Percentiles rank a stretch among this genome's conserved stretches.
Conservation (phyloP, 2,113 vertebrate genomes). For the Bufo bufo region DNA sequence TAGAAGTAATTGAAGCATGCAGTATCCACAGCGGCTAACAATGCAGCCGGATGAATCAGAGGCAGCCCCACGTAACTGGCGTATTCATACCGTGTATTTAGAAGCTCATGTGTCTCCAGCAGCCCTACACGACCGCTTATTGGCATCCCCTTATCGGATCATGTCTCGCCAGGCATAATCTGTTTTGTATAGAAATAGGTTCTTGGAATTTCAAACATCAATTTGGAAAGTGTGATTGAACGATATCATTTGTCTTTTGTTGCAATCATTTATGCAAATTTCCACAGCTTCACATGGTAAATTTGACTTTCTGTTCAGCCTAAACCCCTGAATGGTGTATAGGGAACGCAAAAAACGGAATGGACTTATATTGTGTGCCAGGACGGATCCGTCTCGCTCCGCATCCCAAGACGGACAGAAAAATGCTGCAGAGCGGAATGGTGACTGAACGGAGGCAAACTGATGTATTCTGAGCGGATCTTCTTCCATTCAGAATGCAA, state of each 20-base stretch:
- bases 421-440: too few relatives aligned
- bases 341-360: too few relatives aligned
- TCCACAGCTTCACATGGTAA: not conserved
- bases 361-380: too few relatives aligned
- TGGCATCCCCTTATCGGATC: not conserved
- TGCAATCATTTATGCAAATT: not conserved
- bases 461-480: too few relatives aligned
- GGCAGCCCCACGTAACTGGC: not conserved
- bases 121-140: not conserved
- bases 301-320: not conserved
- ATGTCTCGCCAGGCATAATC: not conserved
- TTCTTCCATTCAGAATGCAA: too few relatives aligned
- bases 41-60: conserved; percentile 3
- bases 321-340: too few relatives aligned
- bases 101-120: not conserved
- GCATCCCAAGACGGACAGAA: too few relatives aligned
- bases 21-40: not conserved
- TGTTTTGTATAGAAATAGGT: not conserved
- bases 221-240: not conserved
- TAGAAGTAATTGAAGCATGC: not conserved
- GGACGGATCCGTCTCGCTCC: too few relatives aligned
- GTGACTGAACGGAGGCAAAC: too few relatives aligned
- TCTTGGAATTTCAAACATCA: not conserved
- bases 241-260: not conserved
- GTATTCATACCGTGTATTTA: conserved; percentile 7